These are phyloP conservation scores for Mastacembelus armatus DNA, from an alignment of 2,797 vertebrate species.

Conservation along the genomic window DNA sequence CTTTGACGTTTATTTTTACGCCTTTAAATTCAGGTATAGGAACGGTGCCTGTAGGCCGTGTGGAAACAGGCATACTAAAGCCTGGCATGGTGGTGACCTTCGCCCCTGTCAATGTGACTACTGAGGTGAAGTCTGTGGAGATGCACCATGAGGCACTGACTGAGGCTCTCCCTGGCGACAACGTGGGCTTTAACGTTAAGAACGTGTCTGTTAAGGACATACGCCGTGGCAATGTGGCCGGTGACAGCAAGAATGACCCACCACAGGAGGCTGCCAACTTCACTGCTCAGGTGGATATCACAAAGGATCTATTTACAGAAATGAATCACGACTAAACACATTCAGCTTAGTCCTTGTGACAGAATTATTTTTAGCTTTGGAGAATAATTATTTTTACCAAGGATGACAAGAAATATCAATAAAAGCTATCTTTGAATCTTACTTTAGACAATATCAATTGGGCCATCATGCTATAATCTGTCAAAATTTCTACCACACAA, in stretches of 20 bases:
- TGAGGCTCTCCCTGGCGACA: slow-evolving; percentile 85
- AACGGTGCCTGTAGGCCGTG: slow-evolving; percentile 85
- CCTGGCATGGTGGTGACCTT: slow-evolving; percentile 87
- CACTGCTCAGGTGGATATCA: slow-evolving; percentile 80
- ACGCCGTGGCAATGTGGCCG: slow-evolving; percentile 85
- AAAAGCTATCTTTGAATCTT: neutral
- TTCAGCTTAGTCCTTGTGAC: neutral
- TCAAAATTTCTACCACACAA: neutral
- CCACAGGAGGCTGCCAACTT: slow-evolving; percentile 85
- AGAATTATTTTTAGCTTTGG: slow-evolving; percentile 5
- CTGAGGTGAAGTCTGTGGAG: slow-evolving; percentile 88
- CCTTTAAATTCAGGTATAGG: slow-evolving; percentile 79
- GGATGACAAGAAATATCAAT: neutral
- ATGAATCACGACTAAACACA: neutral
- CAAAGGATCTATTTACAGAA: slow-evolving; percentile 9
- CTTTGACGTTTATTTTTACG: neutral
- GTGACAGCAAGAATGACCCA: slow-evolving; percentile 86
- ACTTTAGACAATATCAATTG: neutral
- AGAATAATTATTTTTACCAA: neutral
- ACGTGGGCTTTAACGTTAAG: slow-evolving; percentile 86
- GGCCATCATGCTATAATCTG: neutral
- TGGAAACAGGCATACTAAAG: slow-evolving; percentile 84
- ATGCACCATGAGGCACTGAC: slow-evolving; percentile 87
- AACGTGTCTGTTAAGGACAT: slow-evolving; percentile 87
- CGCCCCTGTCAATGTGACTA: slow-evolving; percentile 85